Conservation (phyloP, 37 sponge, comb jelly and placozoan species). For the Hexactinellida sp. region DNA sequence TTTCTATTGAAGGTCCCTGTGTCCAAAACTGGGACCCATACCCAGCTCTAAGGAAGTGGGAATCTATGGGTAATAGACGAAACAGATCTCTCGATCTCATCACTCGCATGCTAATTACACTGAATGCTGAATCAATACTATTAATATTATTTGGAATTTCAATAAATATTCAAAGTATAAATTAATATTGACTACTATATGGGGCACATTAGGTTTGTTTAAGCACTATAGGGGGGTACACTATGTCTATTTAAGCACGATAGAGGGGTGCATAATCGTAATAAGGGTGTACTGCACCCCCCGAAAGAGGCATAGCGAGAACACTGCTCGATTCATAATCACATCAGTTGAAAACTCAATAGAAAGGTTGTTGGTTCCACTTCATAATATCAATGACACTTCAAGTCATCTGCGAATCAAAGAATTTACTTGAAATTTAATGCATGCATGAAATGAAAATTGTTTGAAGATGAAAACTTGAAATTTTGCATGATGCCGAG, state of each 20-base stretch:
- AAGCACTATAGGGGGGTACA: neutral
- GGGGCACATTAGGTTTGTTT: neutral
- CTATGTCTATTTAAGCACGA: neutral
- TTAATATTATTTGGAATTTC: neutral
- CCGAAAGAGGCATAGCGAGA: neutral
- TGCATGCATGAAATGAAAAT: no score
- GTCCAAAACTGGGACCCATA: constrained; percentile 8
- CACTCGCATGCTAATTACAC: neutral
- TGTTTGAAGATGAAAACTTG: no score
- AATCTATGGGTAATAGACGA: constrained; percentile 31
- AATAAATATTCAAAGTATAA: neutral
- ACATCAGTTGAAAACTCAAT: no score
- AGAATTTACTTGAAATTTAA: no score
- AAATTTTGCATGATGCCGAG: no score
- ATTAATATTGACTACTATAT: neutral
- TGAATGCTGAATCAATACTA: neutral
- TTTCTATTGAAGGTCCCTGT: constrained; percentile 26
- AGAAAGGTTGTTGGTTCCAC: no score
- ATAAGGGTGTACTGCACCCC: neutral
- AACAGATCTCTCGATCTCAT: neutral
- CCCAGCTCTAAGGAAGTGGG: constrained; percentile 24
- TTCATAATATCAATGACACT: no score
- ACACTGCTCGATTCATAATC: neutral
- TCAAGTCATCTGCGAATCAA: no score
- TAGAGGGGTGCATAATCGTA: neutral